Conservation (phyloP, 2,888 invertebrate species). For the Phytoseiulus persimilis region DNA sequence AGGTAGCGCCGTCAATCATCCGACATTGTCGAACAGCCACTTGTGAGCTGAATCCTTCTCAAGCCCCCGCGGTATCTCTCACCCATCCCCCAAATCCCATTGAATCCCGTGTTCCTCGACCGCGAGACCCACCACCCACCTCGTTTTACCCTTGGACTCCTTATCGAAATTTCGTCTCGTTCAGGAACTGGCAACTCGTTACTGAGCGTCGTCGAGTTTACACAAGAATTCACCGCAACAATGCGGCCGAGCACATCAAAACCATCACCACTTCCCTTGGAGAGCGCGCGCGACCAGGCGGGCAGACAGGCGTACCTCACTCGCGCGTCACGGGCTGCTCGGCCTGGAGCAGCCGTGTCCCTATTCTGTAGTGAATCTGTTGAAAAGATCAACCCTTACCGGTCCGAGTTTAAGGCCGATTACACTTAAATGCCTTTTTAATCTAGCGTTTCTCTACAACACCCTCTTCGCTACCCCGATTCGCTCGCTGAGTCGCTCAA, state of each 20-base stretch:
- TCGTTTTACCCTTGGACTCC: neutral
- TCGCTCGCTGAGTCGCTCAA: neutral
- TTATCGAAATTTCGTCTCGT: neutral
- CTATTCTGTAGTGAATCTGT: neutral
- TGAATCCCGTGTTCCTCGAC: neutral
- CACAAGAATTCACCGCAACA: neutral
- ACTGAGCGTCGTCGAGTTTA: neutral
- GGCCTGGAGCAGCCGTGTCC: neutral
- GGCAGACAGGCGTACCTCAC: neutral
- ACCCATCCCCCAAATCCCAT: neutral
- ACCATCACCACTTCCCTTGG: neutral
- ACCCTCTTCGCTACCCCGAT: neutral
- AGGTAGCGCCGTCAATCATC: neutral
- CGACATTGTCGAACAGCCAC: slow-evolving; percentile 5
- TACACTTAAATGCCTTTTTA: slow-evolving; percentile 34
- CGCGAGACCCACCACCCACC: neutral
- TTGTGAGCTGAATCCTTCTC: neutral
- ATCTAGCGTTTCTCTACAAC: slow-evolving; percentile 20
- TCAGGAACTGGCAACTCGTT: neutral
- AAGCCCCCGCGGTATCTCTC: neutral
- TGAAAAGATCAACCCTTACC: slow-evolving; percentile 5
- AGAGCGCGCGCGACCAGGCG: neutral
- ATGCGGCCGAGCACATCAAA: neutral
- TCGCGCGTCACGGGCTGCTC: neutral
- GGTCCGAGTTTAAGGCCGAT: slow-evolving; percentile 18